Evolutionary conservation across 2,797 vertebrate genomes (phyloP).

Genomic region (Diceros bicornis): DNA sequence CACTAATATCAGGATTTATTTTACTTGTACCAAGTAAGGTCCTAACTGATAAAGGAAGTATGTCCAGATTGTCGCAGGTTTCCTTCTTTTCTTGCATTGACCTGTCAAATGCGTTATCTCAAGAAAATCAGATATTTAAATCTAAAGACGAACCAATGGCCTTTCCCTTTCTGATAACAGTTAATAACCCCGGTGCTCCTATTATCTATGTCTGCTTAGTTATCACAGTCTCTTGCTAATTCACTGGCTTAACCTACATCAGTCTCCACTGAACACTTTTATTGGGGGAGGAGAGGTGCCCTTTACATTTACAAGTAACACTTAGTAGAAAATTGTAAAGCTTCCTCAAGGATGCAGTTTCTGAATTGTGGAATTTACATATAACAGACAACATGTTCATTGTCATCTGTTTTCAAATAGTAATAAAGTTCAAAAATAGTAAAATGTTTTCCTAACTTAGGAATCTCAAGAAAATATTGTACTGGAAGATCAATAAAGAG

Average conservation of each 20-base stretch:
- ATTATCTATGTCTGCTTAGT: not conserved
- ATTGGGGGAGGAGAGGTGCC: accelerated
- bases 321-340: not conserved
- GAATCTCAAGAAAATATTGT: not conserved
- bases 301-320: not conserved
- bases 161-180: not conserved
- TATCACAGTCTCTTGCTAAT: not conserved
- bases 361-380: not conserved
- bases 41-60: not conserved
- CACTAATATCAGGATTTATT: not conserved
- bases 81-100: not conserved
- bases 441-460: not conserved
- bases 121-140: not conserved
- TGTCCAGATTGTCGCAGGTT: not conserved
- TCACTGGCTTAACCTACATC: not conserved
- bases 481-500: not conserved
- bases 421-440: constrained; percentile 2
- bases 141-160: not conserved
- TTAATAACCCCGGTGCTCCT: not conserved
- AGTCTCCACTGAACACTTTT: not conserved
- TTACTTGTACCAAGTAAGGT: not conserved
- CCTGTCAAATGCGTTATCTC: not conserved
- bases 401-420: not conserved
- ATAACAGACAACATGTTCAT: not conserved
- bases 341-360: not conserved